Evolutionary conservation across 2,113 vertebrate species (phyloP).

Genomic region (Micronycteris hirsuta): DNA sequence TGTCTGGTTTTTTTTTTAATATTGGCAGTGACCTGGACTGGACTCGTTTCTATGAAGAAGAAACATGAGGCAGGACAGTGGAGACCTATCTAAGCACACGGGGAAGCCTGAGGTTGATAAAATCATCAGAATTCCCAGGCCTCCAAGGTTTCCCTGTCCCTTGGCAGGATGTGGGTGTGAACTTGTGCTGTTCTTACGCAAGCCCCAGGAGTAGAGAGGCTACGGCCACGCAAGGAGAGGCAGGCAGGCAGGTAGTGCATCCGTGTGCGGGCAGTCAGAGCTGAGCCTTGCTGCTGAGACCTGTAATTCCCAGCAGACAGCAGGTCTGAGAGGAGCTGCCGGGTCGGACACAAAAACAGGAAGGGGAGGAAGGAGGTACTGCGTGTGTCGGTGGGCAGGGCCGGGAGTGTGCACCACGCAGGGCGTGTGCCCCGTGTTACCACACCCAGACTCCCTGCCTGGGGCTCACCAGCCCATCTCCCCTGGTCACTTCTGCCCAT

Average conservation of each 20-base stretch:
- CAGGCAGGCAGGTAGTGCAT: background rate
- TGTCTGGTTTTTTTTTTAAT: background rate
- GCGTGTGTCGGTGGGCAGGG: background rate
- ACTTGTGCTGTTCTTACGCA: background rate
- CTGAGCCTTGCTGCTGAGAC: background rate
- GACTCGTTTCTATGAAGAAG: background rate
- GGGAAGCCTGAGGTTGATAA: background rate
- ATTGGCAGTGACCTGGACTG: background rate
- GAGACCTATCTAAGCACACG: background rate
- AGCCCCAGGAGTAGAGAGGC: background rate
- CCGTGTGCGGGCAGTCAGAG: too few species aligned
- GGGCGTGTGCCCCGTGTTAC: rapidly evolving
- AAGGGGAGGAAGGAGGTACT: background rate
- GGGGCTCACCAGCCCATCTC: background rate
- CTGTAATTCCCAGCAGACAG: background rate
- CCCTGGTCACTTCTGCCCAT: background rate
- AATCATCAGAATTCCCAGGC: background rate
- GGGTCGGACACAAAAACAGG: background rate
- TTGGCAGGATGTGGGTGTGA: background rate
- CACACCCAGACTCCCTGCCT: background rate
- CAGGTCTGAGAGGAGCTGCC: background rate
- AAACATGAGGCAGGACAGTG: background rate
- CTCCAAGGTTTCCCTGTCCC: background rate
- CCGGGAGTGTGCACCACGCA: background rate
- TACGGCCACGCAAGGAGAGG: background rate